Conservation (phyloP, 1,140 invertebrate genomes). For the Linepithema humile region DNA sequence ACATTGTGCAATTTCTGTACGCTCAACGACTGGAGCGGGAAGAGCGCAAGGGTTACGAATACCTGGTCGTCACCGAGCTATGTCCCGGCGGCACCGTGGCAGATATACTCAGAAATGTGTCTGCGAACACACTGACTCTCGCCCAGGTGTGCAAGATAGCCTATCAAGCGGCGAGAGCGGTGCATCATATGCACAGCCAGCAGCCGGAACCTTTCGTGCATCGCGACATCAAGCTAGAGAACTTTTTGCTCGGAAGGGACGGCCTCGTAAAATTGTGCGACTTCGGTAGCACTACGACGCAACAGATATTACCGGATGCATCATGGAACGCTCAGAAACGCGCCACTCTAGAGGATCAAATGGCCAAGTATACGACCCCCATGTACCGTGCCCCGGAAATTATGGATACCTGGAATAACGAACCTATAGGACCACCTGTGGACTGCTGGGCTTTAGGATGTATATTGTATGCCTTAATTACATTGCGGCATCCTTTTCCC, state of each 20-base stretch:
- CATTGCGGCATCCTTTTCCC: slow-evolving; percentile 98
- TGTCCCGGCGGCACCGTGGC: slow-evolving; percentile 92
- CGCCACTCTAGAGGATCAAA: slow-evolving; percentile 95
- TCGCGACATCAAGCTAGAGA: slow-evolving; percentile 95
- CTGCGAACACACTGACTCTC: slow-evolving; percentile 87
- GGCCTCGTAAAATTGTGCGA: slow-evolving; percentile 98
- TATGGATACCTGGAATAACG: slow-evolving; percentile 98
- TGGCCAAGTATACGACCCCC: slow-evolving; percentile 91
- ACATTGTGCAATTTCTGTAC: slow-evolving; percentile 92
- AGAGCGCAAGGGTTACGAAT: slow-evolving; percentile 87
- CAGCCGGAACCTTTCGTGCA: slow-evolving; percentile 94
- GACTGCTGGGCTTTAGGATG: slow-evolving; percentile 99
- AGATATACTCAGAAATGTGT: slow-evolving; percentile 89
- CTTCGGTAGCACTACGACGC: slow-evolving; percentile 98
- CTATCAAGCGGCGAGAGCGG: slow-evolving; percentile 95
- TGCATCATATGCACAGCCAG: slow-evolving; percentile 97
- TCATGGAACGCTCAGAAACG: slow-evolving; percentile 97
- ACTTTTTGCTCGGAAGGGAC: slow-evolving; percentile 90
- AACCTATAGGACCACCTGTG: slow-evolving; percentile 93
- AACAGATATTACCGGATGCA: slow-evolving; percentile 92
- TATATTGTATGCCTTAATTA: slow-evolving; percentile 96
- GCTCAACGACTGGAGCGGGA: slow-evolving; percentile 88
- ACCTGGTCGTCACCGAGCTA: slow-evolving; percentile 89
- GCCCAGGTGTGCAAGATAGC: slow-evolving; percentile 94
- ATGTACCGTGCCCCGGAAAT: slow-evolving; percentile 98